Conservation (phyloP, 2,888 invertebrate species). For the Mimachlamys varia region DNA sequence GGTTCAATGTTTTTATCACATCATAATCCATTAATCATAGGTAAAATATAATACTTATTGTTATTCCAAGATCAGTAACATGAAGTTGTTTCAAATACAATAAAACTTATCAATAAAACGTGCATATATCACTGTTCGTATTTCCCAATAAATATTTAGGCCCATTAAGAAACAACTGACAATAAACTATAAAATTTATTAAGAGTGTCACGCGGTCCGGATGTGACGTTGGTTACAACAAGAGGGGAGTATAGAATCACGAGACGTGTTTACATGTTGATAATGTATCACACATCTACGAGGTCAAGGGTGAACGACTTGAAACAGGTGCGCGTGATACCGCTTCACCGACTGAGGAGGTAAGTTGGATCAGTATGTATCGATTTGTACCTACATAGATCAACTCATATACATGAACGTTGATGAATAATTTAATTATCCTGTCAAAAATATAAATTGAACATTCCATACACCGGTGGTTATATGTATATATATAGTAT, state of each 20-base stretch:
- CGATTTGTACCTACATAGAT: neutral
- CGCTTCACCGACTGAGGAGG: neutral
- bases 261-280: neutral
- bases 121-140: too few species aligned
- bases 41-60: too few species aligned
- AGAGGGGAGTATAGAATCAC: neutral
- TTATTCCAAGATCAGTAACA: too few species aligned
- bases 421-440: neutral
- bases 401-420: neutral
- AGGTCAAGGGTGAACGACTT: neutral
- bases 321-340: neutral
- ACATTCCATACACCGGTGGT: too few species aligned
- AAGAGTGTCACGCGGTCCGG: neutral
- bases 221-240: neutral
- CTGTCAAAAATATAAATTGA: too few species aligned
- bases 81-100: too few species aligned
- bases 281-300: neutral
- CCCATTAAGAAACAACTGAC: neutral
- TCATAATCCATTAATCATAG: too few species aligned
- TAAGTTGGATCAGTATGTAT: neutral
- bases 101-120: too few species aligned
- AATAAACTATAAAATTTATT: slow-evolving; percentile 7
- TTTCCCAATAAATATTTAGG: too few species aligned
- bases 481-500: too few species aligned
- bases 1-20: too few species aligned